Evolutionary conservation across 2,797 vertebrate genomes (phyloP), one percentile per base, ranked within the genome.

Genomic region (Pseudochromis fuscus): DNA sequence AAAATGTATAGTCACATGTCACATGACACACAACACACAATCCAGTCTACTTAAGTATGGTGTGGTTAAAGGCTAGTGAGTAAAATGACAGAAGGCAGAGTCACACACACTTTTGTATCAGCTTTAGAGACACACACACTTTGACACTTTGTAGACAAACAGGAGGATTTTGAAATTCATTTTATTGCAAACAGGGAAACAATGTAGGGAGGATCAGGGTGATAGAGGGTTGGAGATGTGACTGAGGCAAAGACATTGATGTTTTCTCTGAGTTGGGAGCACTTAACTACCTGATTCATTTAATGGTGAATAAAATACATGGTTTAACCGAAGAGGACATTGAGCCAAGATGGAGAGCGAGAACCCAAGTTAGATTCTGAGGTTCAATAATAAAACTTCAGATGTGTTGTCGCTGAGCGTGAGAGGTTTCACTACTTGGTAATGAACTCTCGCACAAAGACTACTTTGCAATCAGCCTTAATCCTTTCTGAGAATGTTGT

Each of bases 401-500:
- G 19, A 61, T 12, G 16, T 19, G 25, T 28, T 56, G 13, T 56
- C 3, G 16, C 13, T 24, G 7, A 55, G 23, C 12, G 10, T 49
- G 7, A 49, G 16, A 19, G 56, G n/a, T 56, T 67, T 67, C 44
- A 68, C 66, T 51, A 62, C 46, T 72, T 45, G 40, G 18, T 72
- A 38, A 72, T 74, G 48, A 67, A 60, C 52, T 69, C 16, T 9
- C 30, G 28, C 48, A 49, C 49, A 56, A 37, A 59, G 65, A 65
- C 71, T 72, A 16, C 35, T 61, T 63, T 50, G 55, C 60, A 67
- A 24, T 84, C 56, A 62, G 37, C 48, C 42, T 72, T 69, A 68
- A 75, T 75, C 75, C 60, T 74, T 56, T 74, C 40, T 63, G 72
- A 75, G 74, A 67, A 69, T 75, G 63, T 67, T 75, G 56, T 86